Evolutionary conservation across 2,888 invertebrate genomes (phyloP), one percentile per base, ranked within the genome.

Genomic region (Agapostemon virescens): DNA sequence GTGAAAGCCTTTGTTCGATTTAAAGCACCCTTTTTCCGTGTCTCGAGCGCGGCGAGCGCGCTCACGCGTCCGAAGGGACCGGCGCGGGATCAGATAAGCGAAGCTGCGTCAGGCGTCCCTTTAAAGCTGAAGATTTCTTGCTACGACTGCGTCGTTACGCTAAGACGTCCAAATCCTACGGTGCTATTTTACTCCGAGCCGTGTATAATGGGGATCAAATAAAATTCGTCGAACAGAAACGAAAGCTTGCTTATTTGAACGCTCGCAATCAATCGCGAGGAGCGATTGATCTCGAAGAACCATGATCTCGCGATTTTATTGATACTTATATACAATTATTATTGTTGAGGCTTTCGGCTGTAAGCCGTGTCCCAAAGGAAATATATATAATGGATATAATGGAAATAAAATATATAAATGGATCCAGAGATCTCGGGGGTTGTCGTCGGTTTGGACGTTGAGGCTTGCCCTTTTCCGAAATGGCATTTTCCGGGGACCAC

Each of bases 1-100:
- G 72, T 84, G 80, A 80, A 83, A 86, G 58, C 81, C 67, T 85
- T 86, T 84, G 86, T 86, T 81, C 86, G 85, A 86, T 84, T 85
- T 82, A 83, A 85, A 84, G 78, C 80, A 69, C 78, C 70, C 80
- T 71, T 74, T 79, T 81, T 64, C 81, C 52, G 58, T 68, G 79
- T 74, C 77, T 55, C 77, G 61, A 68, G 49, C 55, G 55, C 55
- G 55, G 67, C 13, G 55, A 55, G 26, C 55, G 11, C 55, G 55
- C 55, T 55, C 55, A 26, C 55, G 26, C 55, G 55, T 26, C 55
- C 26, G 17, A 55, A 55, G 55, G 55, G 26, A 55, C 23, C 49
- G 17, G 58, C 26, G 40, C 40, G 45, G 42, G 17, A 75, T 73
- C 76, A 75, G 79, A 77, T 84, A 84, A 74, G 73, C 38, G 73